Evolutionary conservation across 53 echinoderm and acorn worm genomes (phyloP).

Genomic region (Crossaster papposus): DNA sequence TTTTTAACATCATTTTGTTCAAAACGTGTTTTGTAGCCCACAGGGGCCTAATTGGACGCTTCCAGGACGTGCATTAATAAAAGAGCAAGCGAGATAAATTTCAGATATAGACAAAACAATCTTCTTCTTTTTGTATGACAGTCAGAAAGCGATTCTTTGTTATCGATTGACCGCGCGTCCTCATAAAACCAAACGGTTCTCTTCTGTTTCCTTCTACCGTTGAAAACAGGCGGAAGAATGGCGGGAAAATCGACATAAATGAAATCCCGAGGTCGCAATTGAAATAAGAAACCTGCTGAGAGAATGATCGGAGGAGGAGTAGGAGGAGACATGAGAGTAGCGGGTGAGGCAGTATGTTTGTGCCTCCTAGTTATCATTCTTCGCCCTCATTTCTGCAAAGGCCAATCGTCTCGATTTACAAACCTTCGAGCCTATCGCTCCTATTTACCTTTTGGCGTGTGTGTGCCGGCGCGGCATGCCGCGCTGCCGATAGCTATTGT

Average conservation of each 20-base stretch:
- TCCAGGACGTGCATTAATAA: background rate
- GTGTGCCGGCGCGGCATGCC: too few relatives aligned
- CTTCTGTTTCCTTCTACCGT: background rate
- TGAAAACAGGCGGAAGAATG: background rate
- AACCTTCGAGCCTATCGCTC: background rate
- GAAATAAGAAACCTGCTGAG: background rate
- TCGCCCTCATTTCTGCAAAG: constrained; percentile 18
- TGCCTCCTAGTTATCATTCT: constrained; percentile 1
- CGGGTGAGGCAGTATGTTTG: constrained; percentile 2
- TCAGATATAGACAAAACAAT: background rate
- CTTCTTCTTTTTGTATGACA: background rate
- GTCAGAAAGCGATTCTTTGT: constrained; percentile 20
- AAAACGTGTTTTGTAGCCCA: too few relatives aligned
- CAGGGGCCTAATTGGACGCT: too few relatives aligned
- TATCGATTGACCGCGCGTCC: background rate
- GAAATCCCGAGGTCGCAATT: constrained; percentile 19
- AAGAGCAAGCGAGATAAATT: background rate
- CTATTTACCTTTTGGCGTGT: background rate
- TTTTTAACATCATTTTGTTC: too few relatives aligned
- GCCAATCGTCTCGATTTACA: constrained; percentile 53
- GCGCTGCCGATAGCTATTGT: too few relatives aligned
- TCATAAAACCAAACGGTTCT: background rate
- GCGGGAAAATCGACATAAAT: constrained; percentile 23
- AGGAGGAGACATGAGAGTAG: too few relatives aligned
- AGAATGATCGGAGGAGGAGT: background rate